Base-by-base conservation (phyloP, 2,113 vertebrate genomes). In the Hassar affinis region DNA sequence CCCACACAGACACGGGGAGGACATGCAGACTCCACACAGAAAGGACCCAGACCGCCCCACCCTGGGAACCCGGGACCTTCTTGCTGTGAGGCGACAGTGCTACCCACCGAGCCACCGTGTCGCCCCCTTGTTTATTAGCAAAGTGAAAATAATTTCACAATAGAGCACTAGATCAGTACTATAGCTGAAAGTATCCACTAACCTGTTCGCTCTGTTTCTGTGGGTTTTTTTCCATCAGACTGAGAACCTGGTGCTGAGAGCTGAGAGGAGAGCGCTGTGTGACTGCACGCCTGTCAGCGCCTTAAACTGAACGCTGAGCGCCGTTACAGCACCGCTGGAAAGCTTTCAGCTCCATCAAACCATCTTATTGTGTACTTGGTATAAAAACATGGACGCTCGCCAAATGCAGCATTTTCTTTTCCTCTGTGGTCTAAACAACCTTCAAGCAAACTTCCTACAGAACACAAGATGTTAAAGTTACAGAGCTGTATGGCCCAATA, bases 181-280 rank as follows among this genome's bases (percentile, higher is more conserved):
- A 6, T 22, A 27, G 8, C 49, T n/a, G 14, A 71, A 30, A 49
- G 18, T 9, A 2, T 3, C 18, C 17, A 14, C 10, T 14, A 59
- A 12, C 38, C 12, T 75, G 17, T 87, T 78, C 69, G 30, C 17
- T 42, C 38, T 71, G 15, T 49, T 1, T 71, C 38, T 69, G 25
- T 11, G n/a, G n/a, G n/a, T n/a, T n/a, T 79, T 30, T 82, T 33
- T 85, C 85, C 84, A 90, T 3, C 92, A 99, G 97, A 98, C 97
- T 1, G 97, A 98, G 92, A 93, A 87, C 59, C 93, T 99, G 87
- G 95, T 99, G 86, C 93, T 99, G 91, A 93, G 96, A 93, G 95
- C 94, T 0, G 97, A 98, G 91, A 93, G 94, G 90, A 94, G 96
- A 89, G 95, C 96, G 79, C 94, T 98, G 81, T 99, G 97, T 52